Conservation (phyloP, 1,140 invertebrate genomes). For the Cotesia glomerata region DNA sequence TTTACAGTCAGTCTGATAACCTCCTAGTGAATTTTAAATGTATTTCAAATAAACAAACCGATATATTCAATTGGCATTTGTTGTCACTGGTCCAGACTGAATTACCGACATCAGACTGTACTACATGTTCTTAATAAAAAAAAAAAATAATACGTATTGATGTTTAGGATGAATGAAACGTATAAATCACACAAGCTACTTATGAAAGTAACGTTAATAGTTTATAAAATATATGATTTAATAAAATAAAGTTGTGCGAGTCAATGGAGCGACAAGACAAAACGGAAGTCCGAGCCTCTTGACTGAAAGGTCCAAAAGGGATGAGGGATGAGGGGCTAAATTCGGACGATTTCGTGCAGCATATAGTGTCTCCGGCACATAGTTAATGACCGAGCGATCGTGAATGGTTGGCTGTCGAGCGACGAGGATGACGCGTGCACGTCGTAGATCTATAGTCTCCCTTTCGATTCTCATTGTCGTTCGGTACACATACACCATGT, state of each 20-base stretch:
- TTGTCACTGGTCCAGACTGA: no score
- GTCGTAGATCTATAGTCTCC: constrained; percentile 52
- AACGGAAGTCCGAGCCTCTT: constrained; percentile 12
- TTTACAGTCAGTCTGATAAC: no score
- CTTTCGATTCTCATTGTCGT: constrained; percentile 49
- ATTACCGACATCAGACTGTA: no score
- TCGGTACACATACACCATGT: constrained; percentile 31
- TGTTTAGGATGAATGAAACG: neutral
- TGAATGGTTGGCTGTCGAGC: constrained; percentile 21
- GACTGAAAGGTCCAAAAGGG: neutral
- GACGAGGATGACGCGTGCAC: constrained; percentile 46
- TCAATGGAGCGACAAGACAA: neutral
- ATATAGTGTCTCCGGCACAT: constrained; percentile 18
- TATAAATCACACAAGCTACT: neutral
- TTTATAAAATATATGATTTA: neutral
- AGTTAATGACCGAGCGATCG: constrained; percentile 27
- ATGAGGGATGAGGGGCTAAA: neutral
- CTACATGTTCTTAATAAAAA: no score
- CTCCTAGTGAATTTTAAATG: no score
- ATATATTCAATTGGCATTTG: no score
- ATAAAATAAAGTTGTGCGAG: neutral
- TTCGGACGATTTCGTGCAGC: constrained; percentile 15
- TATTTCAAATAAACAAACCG: no score
- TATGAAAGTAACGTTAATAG: neutral
- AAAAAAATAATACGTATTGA: no score